Percentiles rank a stretch among this genome's conserved stretches.
These are phyloP conservation scores for Melitaea cinxia DNA, from an alignment of 1,140 invertebrate genomes.

Conservation along the genomic window DNA sequence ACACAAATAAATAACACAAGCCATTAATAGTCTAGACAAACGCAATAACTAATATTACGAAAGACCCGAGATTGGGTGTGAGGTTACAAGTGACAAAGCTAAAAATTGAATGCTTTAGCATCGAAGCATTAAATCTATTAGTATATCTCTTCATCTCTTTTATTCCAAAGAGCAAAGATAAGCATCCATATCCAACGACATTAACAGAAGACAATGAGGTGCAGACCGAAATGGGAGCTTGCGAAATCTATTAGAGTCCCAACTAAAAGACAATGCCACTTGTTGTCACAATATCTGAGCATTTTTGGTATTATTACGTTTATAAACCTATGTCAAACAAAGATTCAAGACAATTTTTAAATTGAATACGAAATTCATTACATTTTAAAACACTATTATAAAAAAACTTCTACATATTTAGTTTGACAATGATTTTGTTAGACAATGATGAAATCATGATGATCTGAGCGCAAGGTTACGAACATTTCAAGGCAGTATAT, in stretches of 20 bases:
- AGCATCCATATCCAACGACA: background rate
- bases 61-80: background rate
- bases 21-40: background rate
- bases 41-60: background rate
- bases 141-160: background rate
- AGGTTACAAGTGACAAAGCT: background rate
- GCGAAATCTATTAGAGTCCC: background rate
- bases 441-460: background rate
- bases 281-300: background rate
- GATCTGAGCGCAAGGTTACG: background rate
- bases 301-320: background rate
- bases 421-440: background rate
- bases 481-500: background rate
- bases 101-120: background rate
- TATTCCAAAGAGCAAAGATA: background rate
- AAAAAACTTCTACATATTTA: too few species aligned
- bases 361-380: too few species aligned
- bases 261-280: constrained; percentile 2
- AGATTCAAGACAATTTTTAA: background rate
- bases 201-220: constrained; percentile 5
- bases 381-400: too few species aligned
- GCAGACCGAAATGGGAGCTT: background rate
- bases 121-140: background rate
- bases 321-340: background rate
- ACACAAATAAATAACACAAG: too few species aligned